Conservation (phyloP, 2,113 vertebrate species). For the Nothoprocta pentlandii region DNA sequence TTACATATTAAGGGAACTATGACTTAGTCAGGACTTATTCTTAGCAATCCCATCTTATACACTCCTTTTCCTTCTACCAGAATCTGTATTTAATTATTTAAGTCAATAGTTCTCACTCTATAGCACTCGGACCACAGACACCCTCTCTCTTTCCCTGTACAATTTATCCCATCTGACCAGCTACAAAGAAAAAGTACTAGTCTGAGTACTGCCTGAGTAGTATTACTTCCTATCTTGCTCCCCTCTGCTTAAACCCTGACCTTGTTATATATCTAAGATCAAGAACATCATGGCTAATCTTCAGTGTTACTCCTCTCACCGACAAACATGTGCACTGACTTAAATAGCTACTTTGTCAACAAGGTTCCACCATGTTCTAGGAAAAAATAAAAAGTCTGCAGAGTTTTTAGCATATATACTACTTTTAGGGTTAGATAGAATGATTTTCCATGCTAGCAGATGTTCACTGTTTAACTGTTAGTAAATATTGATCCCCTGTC, state of each 20-base stretch:
- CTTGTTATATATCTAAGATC: background rate
- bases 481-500: background rate
- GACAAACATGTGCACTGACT: background rate
- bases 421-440: background rate
- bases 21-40: background rate
- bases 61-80: background rate
- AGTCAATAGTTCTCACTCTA: background rate
- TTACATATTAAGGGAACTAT: background rate
- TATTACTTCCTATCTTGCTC: background rate
- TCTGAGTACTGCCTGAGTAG: background rate
- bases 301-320: background rate
- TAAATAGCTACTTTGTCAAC: background rate
- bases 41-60: background rate
- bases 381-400: background rate
- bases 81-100: background rate
- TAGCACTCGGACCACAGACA: rapidly evolving
- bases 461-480: background rate
- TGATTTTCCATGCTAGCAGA: background rate
- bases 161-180: background rate
- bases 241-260: background rate
- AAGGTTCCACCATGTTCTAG: background rate
- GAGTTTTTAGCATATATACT: background rate
- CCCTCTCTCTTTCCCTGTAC: background rate
- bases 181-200: background rate
- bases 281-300: background rate